Conservation (phyloP, 2,113 vertebrate species). For the Sprattus sprattus region DNA sequence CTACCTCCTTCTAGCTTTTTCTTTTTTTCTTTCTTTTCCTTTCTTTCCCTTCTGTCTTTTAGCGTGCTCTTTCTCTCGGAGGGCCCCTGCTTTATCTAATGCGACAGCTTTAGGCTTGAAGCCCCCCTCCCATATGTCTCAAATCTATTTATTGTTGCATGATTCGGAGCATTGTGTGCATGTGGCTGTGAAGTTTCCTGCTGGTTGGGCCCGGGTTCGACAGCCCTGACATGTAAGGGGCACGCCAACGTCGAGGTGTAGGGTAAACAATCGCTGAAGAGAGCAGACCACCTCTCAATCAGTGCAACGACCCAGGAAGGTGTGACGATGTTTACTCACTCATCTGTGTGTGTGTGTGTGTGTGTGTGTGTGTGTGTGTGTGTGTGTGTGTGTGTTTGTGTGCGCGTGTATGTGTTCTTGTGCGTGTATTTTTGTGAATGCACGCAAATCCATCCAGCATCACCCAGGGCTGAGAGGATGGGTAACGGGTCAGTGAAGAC, state of each 20-base stretch:
- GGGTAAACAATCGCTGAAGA: background rate
- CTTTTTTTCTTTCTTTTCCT: background rate
- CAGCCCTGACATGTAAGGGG: background rate
- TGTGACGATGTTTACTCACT: background rate
- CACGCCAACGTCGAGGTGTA: background rate
- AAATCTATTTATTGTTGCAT: background rate
- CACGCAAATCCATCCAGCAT: constrained; percentile 17
- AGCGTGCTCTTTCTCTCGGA: background rate
- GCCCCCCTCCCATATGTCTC: constrained; percentile 11
- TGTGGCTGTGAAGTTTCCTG: background rate
- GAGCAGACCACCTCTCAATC: no score
- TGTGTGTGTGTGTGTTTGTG: background rate
- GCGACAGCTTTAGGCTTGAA: background rate
- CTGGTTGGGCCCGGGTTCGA: background rate
- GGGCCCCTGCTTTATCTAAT: background rate
- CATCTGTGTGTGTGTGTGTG: no score
- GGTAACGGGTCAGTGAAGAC: constrained; percentile 86
- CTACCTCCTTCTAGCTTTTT: background rate
- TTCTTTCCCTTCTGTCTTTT: background rate
- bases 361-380: constrained; percentile 17
- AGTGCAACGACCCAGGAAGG: background rate
- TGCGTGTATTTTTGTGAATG: constrained; percentile 29
- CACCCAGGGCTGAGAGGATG: constrained; percentile 66
- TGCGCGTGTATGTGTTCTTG: constrained; percentile 28
- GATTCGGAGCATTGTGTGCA: background rate